Base-by-base conservation (phyloP, 2,113 vertebrate genomes). In the Phycodurus eques region DNA sequence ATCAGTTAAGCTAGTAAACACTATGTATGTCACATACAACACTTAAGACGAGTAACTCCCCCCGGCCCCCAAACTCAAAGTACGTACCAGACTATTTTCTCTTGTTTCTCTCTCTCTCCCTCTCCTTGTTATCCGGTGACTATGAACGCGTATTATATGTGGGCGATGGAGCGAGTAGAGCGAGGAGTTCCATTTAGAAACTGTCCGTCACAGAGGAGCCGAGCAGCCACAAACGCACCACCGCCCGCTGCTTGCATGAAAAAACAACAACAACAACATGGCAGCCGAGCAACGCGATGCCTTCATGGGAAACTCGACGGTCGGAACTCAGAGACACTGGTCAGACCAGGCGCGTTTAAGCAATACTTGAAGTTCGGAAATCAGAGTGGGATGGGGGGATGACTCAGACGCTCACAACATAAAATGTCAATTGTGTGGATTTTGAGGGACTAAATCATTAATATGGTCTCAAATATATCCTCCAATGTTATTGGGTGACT, bases 201-300 rank as follows among this genome's bases (percentile, higher is more conserved):
- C 51, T 39, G 47, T 43, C 27, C 15, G 22, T 15, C 1, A 46
- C 44, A 60, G 12, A 19, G 22, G 5, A 61, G 46, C 49, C 42
- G 22, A 56, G 51, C 66, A 75, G 61, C 74, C 80, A 56, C 63
- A 77, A 80, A 80, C 15, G 31, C 59, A 61, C 17, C 31, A 61
- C 31, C 31, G 56, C 80, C 65, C 54, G 61, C 84, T 65, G 59
- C 70, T 11, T 71, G 59, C 7, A 11, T 61, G 53, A 35, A 33
- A 44, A 62, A 59, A 69, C 69, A 71, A 68, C 42, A 63, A 83
- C 80, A 80, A 88, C 87, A 89, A 89, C 67, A 88, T 87, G 87
- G 89, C 87, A 83, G 83, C 71, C 47, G 66, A 71, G 75, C 72
- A 64, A 54, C 53, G 77, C 64, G 86, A 14, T 22, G 80, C 80